Percentiles rank a stretch among this genome's conserved stretches.
Evolutionary conservation across 2,888 invertebrate genomes (phyloP).

Genomic region (Polyommatus iphigenia): DNA sequence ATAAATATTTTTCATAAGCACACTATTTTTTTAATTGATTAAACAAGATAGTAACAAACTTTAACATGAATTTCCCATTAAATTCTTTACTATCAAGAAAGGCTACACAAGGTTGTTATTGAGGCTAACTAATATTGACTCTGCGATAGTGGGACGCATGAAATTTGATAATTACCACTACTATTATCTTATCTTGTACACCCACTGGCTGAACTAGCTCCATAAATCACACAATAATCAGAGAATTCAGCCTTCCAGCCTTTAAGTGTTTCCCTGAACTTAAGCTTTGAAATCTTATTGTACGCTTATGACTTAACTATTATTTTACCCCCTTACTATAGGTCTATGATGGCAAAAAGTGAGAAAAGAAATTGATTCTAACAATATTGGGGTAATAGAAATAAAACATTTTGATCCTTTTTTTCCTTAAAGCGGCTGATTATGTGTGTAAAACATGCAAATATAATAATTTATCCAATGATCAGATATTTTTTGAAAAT

Average conservation of each 20-base stretch:
- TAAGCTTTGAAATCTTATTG: neutral
- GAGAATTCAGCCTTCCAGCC: neutral
- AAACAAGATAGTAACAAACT: neutral
- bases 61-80: neutral
- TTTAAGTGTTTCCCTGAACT: constrained; percentile 3
- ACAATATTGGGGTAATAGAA: no score
- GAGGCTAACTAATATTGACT: constrained; percentile 69
- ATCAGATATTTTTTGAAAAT: no score
- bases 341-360: no score
- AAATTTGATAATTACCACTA: constrained; percentile 73
- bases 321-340: no score
- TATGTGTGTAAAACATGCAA: no score
- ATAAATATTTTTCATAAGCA: no score
- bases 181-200: constrained; percentile 69
- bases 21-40: neutral
- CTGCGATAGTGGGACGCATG: constrained; percentile 68
- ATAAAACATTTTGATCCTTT: no score
- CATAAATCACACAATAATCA: constrained; percentile 27
- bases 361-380: no score
- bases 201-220: constrained; percentile 53
- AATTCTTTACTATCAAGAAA: neutral
- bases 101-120: constrained; percentile 58
- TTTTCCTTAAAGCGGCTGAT: no score
- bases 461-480: no score
- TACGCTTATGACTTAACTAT: no score